A percentile compares a stretch with the other conserved stretches of the same genome.
These are phyloP conservation scores for Acrossocheilus wenchowensis DNA, from an alignment of 2,797 vertebrate species.

Conservation along the genomic window DNA sequence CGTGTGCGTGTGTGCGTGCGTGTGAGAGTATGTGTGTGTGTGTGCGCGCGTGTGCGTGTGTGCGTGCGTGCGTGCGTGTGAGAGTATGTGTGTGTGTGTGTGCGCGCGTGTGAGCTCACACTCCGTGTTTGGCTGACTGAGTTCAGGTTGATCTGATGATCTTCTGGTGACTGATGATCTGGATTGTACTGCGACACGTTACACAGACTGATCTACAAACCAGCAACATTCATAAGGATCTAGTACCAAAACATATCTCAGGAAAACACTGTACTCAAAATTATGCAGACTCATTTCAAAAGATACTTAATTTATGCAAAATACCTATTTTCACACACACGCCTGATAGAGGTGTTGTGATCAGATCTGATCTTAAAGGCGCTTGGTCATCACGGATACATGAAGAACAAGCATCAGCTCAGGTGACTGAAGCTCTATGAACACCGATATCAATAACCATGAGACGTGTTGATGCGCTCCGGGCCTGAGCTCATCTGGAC, in stretches of 20 bases:
- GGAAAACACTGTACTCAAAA: neutral
- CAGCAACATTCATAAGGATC: neutral
- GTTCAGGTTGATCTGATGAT: neutral
- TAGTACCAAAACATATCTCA: neutral
- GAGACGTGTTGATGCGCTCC: neutral
- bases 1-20: too few relatives aligned
- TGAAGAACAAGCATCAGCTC: neutral
- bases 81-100: too few relatives aligned
- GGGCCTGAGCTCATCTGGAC: neutral
- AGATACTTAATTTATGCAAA: neutral
- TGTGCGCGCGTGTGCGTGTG: too few relatives aligned
- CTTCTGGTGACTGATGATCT: slow-evolving; percentile 12
- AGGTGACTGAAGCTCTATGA: neutral
- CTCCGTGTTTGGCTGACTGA: too few relatives aligned
- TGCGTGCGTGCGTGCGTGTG: too few relatives aligned
- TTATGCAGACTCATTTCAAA: neutral
- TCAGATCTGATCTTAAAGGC: neutral
- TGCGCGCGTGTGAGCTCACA: too few relatives aligned
- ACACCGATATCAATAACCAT: neutral
- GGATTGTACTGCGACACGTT: neutral
- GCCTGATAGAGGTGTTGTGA: neutral
- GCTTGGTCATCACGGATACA: neutral
- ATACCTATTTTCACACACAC: neutral
- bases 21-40: too few relatives aligned
- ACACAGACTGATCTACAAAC: neutral